Conservation (phyloP, 2,888 invertebrate genomes). For the Leptinotarsa juncta region DNA sequence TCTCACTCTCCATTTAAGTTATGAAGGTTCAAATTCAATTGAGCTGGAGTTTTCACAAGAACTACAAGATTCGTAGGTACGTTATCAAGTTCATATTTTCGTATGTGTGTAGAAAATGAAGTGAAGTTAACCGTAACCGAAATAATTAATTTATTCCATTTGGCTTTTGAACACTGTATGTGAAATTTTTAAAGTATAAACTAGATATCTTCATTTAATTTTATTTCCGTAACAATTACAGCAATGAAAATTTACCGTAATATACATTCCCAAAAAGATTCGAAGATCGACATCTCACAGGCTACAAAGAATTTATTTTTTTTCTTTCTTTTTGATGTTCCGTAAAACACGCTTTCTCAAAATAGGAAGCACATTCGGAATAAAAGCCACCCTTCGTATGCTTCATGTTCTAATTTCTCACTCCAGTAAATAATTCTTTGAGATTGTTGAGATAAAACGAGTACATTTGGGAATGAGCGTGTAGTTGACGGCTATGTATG, state of each 20-base stretch:
- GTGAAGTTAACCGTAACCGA: no score
- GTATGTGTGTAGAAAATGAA: no score
- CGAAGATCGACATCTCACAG: neutral
- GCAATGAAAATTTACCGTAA: neutral
- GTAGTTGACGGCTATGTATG: slow-evolving; percentile 29
- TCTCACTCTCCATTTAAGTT: no score
- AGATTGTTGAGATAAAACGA: slow-evolving; percentile 45
- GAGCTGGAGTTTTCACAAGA: no score
- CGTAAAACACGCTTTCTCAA: slow-evolving; percentile 35
- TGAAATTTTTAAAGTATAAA: no score
- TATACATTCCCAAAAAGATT: neutral
- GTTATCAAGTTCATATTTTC: no score
- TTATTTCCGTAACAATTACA: neutral
- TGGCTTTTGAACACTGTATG: no score
- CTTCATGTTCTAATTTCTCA: slow-evolving; percentile 46
- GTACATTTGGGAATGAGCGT: slow-evolving; percentile 27
- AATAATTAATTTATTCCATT: no score
- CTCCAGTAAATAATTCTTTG: slow-evolving; percentile 47
- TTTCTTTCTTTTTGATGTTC: slow-evolving; percentile 35
- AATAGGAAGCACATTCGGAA: slow-evolving; percentile 38
- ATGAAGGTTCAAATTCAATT: no score
- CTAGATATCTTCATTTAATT: no score
- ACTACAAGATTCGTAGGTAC: no score
- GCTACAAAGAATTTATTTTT: neutral
- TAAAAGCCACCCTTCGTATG: slow-evolving; percentile 39